Evolutionary conservation across 2,113 vertebrate species (phyloP).

Genomic region (Daubentonia madagascariensis): DNA sequence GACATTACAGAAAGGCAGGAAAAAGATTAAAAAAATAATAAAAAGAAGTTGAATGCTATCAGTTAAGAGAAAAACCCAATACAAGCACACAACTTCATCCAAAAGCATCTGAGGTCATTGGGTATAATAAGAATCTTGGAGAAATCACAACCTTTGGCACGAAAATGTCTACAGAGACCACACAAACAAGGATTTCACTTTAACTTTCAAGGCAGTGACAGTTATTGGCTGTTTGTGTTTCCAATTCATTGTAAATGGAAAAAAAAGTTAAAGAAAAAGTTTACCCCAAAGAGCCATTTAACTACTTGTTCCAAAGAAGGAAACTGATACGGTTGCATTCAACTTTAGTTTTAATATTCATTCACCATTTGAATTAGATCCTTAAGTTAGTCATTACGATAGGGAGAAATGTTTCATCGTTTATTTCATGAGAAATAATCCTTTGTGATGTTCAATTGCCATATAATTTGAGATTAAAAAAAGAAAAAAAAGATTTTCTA

Average conservation of each 20-base stretch:
- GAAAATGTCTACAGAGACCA: slow-evolving; percentile 40
- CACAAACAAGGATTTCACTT: slow-evolving; percentile 67
- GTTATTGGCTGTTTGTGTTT: slow-evolving; percentile 60
- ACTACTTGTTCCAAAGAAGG: slow-evolving; percentile 35
- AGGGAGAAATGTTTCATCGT: background rate
- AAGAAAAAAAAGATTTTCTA: background rate
- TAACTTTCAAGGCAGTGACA: slow-evolving; percentile 24
- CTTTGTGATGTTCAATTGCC: slow-evolving; percentile 23
- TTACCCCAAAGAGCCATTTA: slow-evolving; percentile 32
- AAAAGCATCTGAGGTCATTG: background rate
- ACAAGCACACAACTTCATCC: background rate
- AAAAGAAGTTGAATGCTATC: slow-evolving; percentile 36
- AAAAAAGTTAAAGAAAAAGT: slow-evolving; percentile 58
- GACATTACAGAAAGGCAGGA: background rate
- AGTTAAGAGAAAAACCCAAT: slow-evolving; percentile 22
- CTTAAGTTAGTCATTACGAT: background rate
- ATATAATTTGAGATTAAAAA: slow-evolving; percentile 36
- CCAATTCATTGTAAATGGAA: slow-evolving; percentile 43
- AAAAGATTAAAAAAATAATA: background rate
- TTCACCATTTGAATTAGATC: slow-evolving; percentile 43
- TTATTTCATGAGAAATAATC: slow-evolving; percentile 29
- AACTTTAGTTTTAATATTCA: slow-evolving; percentile 29
- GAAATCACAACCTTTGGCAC: slow-evolving; percentile 58
- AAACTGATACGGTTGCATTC: background rate
- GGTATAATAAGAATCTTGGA: slow-evolving; percentile 36